Conservation (phyloP, 2,888 invertebrate genomes). For the Laspeyria flexula region DNA sequence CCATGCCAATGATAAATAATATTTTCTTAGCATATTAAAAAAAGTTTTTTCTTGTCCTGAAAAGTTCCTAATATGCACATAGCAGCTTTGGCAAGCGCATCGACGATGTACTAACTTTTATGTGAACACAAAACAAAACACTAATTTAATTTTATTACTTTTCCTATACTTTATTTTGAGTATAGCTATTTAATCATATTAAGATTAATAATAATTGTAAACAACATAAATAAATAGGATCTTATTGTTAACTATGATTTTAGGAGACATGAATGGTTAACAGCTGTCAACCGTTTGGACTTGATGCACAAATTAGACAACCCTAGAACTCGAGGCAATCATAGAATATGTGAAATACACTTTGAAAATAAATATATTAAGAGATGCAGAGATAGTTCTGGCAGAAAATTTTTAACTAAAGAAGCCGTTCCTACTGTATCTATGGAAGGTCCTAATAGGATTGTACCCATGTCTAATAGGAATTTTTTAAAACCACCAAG, state of each 20-base stretch:
- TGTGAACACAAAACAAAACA: too few species aligned
- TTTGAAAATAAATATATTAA: conserved; percentile 26
- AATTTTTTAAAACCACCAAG: conserved; percentile 1
- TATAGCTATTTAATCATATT: too few species aligned
- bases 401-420: conserved; percentile 30
- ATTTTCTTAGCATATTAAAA: too few species aligned
- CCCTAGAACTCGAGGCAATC: conserved; percentile 28
- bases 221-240: too few species aligned
- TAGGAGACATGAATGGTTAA: conserved; percentile 34
- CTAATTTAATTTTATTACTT: too few species aligned
- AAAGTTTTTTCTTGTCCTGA: too few species aligned
- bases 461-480: not conserved
- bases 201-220: too few species aligned
- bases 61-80: too few species aligned
- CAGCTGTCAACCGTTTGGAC: conserved; percentile 33
- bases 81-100: too few species aligned
- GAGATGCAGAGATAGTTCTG: conserved; percentile 8
- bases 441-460: not conserved
- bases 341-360: conserved; percentile 34
- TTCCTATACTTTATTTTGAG: too few species aligned
- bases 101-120: too few species aligned
- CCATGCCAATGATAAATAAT: too few species aligned
- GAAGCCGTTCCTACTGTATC: conserved; percentile 30
- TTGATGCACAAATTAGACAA: conserved; percentile 28
- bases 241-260: conserved; percentile 1